Evolutionary conservation across 2,888 invertebrate genomes (phyloP), one percentile per base, ranked within the genome.

Genomic region (Himalopsyche anomala): DNA sequence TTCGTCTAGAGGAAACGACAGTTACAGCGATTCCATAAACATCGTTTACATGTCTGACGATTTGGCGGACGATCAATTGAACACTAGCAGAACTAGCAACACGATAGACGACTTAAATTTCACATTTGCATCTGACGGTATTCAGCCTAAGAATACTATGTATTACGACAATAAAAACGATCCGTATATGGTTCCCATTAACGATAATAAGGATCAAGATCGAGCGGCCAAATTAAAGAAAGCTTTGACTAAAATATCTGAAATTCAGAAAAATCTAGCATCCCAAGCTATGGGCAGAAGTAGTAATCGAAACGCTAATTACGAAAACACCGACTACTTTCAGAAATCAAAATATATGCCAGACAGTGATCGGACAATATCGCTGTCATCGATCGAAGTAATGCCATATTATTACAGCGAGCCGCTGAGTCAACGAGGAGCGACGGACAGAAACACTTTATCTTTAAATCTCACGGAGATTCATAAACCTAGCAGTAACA

Each of bases 51-150:
- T 74, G 74, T 88, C 36, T 89, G 92, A 4, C 91, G 91, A 62
- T 92, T 92, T 90, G 42, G 92, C 92, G 6, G 90, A 90, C 88
- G 93, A 93, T 1, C 90, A 90, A 38, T 90, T 92, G 15, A 87
- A 92, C 80, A 93, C 93, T 56, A 92, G 93, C 88, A 91, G 93
- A 90, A 93, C 93, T 89, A 93, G 92, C 90, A 93, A 93, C 88
- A 93, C 93, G 0, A 89, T 93, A 90, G 93, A 92, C 0, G 93
- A 92, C 88, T 89, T 93, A 38, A 93, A 93, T 81, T 92, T 92
- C 0, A 92, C 93, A 0, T 93, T 93, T 85, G 91, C 93, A 15
- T 91, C 93, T 0, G 93, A 93, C 87, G 89, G 90, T 54, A 91
- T 81, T 17, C 74, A 85, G 11, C 84, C 69, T 12, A 81, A 81